Evolutionary conservation across 2,888 invertebrate species (phyloP).

Genomic region (Synanthedon vespiformis): DNA sequence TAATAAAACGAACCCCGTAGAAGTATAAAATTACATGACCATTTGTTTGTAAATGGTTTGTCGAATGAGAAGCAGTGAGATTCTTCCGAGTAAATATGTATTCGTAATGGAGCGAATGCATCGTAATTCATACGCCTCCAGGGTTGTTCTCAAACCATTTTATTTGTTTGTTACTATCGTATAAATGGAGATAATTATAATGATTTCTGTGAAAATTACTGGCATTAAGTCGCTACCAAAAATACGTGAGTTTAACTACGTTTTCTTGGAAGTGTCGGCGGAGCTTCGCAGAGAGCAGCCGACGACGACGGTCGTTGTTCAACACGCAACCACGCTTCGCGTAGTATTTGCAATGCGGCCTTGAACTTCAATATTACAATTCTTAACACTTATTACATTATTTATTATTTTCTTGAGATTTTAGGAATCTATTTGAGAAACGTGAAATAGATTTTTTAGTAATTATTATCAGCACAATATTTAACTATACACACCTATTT

Average conservation of each 20-base stretch:
- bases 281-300: conserved; percentile 24
- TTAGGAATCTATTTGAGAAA: no score
- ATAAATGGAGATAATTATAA: conserved; percentile 68
- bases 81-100: conserved; percentile 16
- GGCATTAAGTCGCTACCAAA: conserved; percentile 70
- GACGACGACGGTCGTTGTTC: conserved; percentile 34
- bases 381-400: no score
- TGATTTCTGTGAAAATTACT: conserved; percentile 67
- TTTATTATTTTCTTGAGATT: no score
- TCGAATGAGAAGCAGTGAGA: no score
- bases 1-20: no score
- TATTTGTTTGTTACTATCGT: conserved; percentile 68
- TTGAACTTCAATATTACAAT: conserved; percentile 25
- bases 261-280: conserved; percentile 60
- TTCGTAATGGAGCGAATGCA: conserved; percentile 19
- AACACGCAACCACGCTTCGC: conserved; percentile 19
- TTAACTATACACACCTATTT: no score
- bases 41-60: no score
- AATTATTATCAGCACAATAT: no score
- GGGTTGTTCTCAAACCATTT: conserved; percentile 46
- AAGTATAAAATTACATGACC: no score
- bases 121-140: conserved; percentile 24
- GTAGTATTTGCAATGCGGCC: conserved; percentile 29
- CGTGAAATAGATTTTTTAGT: no score
- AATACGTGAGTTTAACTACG: conserved; percentile 69